Conservation (phyloP, 2,888 invertebrate genomes). For the Yponomeuta plumbellus region DNA sequence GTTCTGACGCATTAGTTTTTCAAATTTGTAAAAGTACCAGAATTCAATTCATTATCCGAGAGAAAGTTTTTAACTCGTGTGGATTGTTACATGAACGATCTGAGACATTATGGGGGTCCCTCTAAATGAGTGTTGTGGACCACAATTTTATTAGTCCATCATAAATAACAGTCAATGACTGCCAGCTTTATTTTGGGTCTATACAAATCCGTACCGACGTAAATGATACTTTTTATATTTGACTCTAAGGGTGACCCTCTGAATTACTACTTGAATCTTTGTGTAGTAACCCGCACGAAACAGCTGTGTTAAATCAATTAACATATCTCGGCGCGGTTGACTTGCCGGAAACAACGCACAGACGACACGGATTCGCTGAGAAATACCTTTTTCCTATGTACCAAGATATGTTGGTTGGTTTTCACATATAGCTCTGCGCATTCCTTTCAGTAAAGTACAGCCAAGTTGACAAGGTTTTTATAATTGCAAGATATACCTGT, state of each 20-base stretch:
- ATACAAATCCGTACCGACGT: too few species aligned
- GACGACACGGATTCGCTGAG: background rate
- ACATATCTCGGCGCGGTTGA: background rate
- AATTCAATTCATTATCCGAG: background rate
- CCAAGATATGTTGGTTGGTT: background rate
- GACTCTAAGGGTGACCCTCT: too few species aligned
- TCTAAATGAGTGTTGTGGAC: too few species aligned
- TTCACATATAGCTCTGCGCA: background rate
- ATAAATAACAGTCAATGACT: too few species aligned
- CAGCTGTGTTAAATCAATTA: background rate
- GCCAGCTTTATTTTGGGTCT: too few species aligned
- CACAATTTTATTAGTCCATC: too few species aligned
- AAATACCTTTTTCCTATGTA: background rate
- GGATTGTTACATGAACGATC: too few species aligned
- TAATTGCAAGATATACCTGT: conserved; percentile 28
- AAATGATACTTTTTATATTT: too few species aligned
- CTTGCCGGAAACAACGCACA: background rate
- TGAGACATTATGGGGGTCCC: too few species aligned
- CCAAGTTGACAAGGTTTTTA: conserved; percentile 52
- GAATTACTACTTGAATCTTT: too few species aligned
- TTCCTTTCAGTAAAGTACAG: conserved; percentile 49
- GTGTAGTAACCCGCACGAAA: background rate
- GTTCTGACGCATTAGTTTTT: too few species aligned
- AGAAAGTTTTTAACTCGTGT: background rate
- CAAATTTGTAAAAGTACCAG: too few species aligned